phyloP scores from a whole-genome alignment of 2,113 vertebrate genomes.

The Myrmophylax atrothorax region DNA sequence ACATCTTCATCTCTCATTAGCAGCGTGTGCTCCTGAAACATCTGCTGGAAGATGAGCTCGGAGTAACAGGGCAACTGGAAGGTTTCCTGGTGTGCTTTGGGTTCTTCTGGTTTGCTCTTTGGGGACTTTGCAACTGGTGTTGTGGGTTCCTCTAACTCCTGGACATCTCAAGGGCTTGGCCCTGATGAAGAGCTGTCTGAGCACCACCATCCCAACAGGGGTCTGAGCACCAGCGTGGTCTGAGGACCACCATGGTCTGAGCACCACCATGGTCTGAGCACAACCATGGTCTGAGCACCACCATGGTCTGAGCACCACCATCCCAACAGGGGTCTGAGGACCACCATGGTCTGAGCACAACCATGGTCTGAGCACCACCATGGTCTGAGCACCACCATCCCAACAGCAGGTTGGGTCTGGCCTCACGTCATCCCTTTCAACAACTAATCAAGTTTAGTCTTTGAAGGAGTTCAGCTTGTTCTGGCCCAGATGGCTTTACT shows the following conservation, averaged over 20 bases:
- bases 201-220: neutral
- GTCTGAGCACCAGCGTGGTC: too few relatives aligned
- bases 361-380: neutral
- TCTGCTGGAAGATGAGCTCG: neutral
- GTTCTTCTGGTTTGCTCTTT: neutral
- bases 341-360: neutral
- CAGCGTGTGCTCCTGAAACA: neutral
- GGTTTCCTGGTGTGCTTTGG: neutral
- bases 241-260: too few relatives aligned
- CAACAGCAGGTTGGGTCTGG: fast-evolving
- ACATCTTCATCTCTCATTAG: neutral
- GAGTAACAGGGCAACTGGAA: neutral
- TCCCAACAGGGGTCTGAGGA: neutral
- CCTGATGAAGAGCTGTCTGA: neutral
- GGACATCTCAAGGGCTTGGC: neutral
- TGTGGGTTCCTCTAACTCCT: neutral
- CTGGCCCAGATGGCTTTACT: neutral
- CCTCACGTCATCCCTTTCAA: neutral
- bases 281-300: too few relatives aligned
- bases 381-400: neutral
- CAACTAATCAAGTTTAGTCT: neutral
- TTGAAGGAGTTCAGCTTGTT: neutral
- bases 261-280: too few relatives aligned
- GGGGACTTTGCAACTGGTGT: neutral
- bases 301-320: neutral